phyloP scores from a whole-genome alignment of 2,888 invertebrate genomes.

The Netelia inedita region DNA sequence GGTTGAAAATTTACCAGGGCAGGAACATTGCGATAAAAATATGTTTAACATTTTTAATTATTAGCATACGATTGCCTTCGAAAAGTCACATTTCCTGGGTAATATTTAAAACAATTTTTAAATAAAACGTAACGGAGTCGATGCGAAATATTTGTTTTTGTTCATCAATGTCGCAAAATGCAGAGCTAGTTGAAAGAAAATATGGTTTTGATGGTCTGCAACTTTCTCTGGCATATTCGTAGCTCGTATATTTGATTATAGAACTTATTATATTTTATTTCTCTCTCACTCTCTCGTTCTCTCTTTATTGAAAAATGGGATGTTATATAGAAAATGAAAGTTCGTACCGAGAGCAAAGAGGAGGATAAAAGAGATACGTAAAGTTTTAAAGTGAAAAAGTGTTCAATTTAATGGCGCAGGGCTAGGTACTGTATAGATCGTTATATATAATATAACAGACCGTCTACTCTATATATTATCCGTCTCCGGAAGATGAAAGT shows the following conservation, averaged over 20 bases:
- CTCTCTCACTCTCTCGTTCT: neutral
- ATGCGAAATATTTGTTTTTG: neutral
- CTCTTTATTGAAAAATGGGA: neutral
- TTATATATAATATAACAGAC: slow-evolving; percentile 43
- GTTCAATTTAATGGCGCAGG: slow-evolving; percentile 45
- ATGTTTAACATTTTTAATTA: too few species aligned
- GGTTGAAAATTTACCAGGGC: too few species aligned
- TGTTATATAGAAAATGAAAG: slow-evolving; percentile 43
- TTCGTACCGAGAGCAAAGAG: slow-evolving; percentile 34
- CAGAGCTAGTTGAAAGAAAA: slow-evolving; percentile 48
- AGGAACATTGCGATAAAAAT: too few species aligned
- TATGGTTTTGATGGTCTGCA: slow-evolving; percentile 53
- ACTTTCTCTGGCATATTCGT: slow-evolving; percentile 43
- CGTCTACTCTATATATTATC: slow-evolving; percentile 35
- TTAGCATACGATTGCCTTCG: too few species aligned
- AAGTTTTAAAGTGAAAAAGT: slow-evolving; percentile 48
- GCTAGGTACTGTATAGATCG: slow-evolving; percentile 6
- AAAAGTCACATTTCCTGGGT: too few species aligned
- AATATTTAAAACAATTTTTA: neutral
- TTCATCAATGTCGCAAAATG: slow-evolving; percentile 18
- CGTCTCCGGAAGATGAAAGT: slow-evolving; percentile 63
- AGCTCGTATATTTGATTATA: slow-evolving; percentile 8
- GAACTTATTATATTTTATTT: slow-evolving; percentile 1
- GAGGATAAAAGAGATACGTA: slow-evolving; percentile 29
- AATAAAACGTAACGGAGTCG: neutral